A percentile compares a stretch with the other conserved stretches of the same genome.
Conservation (phyloP, 2,113 vertebrate genomes). For the Oenanthe oenanthe region DNA sequence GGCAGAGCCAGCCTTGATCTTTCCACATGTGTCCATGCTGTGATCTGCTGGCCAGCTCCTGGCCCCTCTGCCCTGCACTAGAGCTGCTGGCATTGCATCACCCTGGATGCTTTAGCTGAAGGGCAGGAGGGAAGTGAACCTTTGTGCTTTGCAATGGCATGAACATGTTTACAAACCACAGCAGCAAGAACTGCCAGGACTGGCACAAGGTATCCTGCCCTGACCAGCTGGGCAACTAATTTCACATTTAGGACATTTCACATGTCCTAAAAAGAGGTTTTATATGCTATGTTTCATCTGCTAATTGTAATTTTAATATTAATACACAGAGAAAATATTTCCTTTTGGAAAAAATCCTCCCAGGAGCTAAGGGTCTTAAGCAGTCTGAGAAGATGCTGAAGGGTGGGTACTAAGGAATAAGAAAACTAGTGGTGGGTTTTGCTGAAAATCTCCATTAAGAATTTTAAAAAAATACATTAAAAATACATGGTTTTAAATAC, state of each 20-base stretch:
- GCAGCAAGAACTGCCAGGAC: not conserved
- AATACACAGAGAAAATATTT: not conserved
- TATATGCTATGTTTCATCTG: not conserved
- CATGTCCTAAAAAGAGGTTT: not conserved
- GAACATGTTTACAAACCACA: not conserved
- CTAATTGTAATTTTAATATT: slow-evolving; percentile 32
- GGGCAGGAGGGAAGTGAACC: not conserved
- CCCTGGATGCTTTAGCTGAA: not conserved
- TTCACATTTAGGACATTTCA: too few relatives aligned
- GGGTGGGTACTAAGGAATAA: not conserved
- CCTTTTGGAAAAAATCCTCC: not conserved
- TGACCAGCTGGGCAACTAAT: not conserved
- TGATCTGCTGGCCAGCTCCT: not conserved
- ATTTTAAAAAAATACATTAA: not conserved
- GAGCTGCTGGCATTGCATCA: not conserved
- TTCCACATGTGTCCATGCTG: accelerated
- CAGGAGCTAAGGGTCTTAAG: not conserved
- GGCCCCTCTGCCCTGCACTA: not conserved
- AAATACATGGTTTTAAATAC: not conserved
- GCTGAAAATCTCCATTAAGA: not conserved
- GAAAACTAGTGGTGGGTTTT: not conserved
- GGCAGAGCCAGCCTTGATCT: not conserved
- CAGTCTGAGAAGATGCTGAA: not conserved
- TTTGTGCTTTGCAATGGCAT: not conserved
- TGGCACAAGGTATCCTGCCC: not conserved